These are phyloP conservation scores for Leucopsar rothschildi DNA, from an alignment of 2,113 vertebrate species.

Conservation along the genomic window DNA sequence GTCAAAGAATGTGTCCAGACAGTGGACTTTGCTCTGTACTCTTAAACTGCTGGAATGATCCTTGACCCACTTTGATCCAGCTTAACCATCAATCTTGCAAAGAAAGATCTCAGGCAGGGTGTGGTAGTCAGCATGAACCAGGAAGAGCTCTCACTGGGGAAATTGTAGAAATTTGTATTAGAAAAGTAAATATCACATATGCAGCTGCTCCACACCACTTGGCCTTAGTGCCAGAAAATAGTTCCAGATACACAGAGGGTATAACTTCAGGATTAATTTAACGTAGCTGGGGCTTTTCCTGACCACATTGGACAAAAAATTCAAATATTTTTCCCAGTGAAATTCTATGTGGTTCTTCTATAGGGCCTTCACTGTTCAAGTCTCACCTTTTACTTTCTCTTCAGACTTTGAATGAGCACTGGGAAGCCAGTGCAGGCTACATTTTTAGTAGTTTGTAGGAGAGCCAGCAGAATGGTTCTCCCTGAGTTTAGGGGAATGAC, in stretches of 20 bases:
- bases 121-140: not conserved
- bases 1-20: not conserved
- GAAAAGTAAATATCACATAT: not conserved
- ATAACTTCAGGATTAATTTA: not conserved
- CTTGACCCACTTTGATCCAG: not conserved
- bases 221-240: not conserved
- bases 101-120: not conserved
- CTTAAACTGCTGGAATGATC: not conserved
- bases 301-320: not conserved
- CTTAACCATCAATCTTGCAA: not conserved
- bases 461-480: not conserved
- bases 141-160: not conserved
- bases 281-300: not conserved
- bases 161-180: not conserved
- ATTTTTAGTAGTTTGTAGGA: not conserved
- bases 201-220: not conserved
- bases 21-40: not conserved
- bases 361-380: not conserved
- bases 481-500: not conserved
- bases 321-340: not conserved
- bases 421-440: not conserved
- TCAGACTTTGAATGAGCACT: not conserved
- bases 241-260: not conserved
- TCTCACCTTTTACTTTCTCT: not conserved
- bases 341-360: not conserved